These are phyloP conservation scores for Alaudala cheleensis DNA, from an alignment of 2,113 vertebrate genomes.

Conservation along the genomic window DNA sequence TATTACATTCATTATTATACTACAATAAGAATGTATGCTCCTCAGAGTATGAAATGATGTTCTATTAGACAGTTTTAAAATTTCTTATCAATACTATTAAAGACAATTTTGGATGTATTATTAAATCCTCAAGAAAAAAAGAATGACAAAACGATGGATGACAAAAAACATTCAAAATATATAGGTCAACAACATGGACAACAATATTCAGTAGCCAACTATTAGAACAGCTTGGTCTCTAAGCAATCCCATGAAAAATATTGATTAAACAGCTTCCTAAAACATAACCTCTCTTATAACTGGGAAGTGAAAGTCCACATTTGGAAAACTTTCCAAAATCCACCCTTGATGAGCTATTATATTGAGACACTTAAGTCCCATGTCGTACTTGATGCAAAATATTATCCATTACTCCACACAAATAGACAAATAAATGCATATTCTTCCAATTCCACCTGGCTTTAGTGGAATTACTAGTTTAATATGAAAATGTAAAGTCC, in stretches of 20 bases:
- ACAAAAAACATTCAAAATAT: background rate
- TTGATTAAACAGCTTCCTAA: background rate
- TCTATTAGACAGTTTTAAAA: background rate
- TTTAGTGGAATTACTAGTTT: background rate
- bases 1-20: background rate
- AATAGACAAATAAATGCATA: background rate
- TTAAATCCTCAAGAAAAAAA: background rate
- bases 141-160: background rate
- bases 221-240: background rate
- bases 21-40: background rate
- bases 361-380: background rate
- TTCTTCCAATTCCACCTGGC: background rate
- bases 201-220: background rate
- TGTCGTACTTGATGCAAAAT: background rate
- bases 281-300: background rate
- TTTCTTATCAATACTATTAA: background rate
- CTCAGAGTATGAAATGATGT: background rate
- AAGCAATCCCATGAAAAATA: background rate
- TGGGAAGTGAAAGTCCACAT: background rate
- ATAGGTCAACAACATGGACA: background rate
- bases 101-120: background rate
- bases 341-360: background rate
- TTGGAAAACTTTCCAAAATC: background rate
- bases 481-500: background rate
- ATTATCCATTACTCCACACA: background rate